Conservation (phyloP, 2,888 invertebrate genomes). For the Epinotia bilunana region DNA sequence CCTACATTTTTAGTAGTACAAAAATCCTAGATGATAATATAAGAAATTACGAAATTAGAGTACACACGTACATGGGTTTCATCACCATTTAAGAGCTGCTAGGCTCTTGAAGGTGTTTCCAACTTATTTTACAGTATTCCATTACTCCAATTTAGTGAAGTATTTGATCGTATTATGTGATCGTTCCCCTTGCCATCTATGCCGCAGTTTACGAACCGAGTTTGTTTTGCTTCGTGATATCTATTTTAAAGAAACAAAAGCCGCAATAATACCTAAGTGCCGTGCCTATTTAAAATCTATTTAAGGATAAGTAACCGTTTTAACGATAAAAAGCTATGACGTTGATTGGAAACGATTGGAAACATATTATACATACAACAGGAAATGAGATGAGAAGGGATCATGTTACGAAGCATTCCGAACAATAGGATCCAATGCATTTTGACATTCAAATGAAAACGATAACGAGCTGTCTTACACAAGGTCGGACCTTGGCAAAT, state of each 20-base stretch:
- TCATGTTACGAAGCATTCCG: constrained; percentile 51
- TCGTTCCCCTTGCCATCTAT: too few species aligned
- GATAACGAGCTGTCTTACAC: constrained; percentile 65
- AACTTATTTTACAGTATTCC: too few species aligned
- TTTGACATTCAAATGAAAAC: constrained; percentile 67
- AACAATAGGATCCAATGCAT: constrained; percentile 65
- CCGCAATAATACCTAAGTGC: too few species aligned
- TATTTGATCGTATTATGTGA: too few species aligned
- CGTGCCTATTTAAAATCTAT: not conserved
- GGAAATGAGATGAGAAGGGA: constrained; percentile 46
- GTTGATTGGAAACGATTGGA: constrained; percentile 27
- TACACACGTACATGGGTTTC: too few species aligned
- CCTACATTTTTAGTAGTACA: not conserved
- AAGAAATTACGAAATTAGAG: not conserved
- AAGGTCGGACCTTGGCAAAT: constrained; percentile 56
- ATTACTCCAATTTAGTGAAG: too few species aligned
- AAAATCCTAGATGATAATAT: not conserved
- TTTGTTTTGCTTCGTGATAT: too few species aligned
- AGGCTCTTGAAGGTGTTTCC: too few species aligned
- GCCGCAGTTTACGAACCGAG: too few species aligned
- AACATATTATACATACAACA: constrained; percentile 26
- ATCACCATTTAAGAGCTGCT: too few species aligned
- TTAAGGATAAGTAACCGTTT: not conserved
- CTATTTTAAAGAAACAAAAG: too few species aligned
- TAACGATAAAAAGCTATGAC: not conserved